Base-by-base conservation (phyloP, 2,113 vertebrate genomes). In the Gulo gulo region DNA sequence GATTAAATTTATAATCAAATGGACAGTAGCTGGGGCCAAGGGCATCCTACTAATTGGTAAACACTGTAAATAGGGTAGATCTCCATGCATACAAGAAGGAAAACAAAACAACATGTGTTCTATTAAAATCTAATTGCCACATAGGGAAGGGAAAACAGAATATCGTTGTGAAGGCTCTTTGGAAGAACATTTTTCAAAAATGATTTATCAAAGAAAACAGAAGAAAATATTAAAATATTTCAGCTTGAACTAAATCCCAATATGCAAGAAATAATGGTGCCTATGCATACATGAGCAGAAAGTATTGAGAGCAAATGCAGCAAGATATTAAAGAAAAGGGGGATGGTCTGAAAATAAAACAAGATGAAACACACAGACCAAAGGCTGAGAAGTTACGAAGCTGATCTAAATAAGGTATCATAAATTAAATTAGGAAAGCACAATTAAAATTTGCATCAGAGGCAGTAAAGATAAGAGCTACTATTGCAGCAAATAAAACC, bases 1-100 rank as follows among this genome's bases (percentile, higher is more conserved):
- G 59, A 96, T 93, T 80, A 34, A 50, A 88, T 80, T 93, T 85
- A 83, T 59, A 45, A 74, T 57, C 59, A 91, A 78, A 57, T 34
- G 71, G 78, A 94, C 26, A 95, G 50, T 50, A 42, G 36, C 55
- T 50, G 31, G 29, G 50, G 18, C 63, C 31, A 73, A 91, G 57
- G 81, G 63, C 69, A 76, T 45, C 26, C 74, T 81, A 1, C 10
- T 50, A 31, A 82, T 78, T 59, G 36, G 71, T 31, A 55, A 81
- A 76, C n/a, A 36, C 20, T 39, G 18, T 79, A 67, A 67, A 61
- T 34, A n/a, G 11, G 15, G 13, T n/a, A 61, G 55, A n/a, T 15
- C 55, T 80, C 61, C 47, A 74, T 29, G 90, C 29, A 39, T 6
- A 50, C 9, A 80, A 74, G 39, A 55, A 82, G 7, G 36, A 74